Conservation (phyloP, 2,888 invertebrate species). For the Lamproptera curius region DNA sequence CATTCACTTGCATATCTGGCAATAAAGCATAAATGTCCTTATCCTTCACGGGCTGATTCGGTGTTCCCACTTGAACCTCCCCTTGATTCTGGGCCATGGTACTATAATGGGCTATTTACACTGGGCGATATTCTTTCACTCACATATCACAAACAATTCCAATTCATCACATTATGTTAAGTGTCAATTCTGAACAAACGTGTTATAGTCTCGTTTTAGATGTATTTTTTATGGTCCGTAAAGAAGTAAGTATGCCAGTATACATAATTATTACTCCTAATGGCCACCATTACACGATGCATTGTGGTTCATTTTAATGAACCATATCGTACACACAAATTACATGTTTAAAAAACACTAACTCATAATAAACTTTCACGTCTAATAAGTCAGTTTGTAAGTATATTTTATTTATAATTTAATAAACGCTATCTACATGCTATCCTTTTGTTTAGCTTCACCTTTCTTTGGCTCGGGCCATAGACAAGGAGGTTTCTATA, state of each 20-base stretch:
- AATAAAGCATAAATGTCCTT: constrained; percentile 75
- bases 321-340: constrained; percentile 42
- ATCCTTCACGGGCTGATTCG: constrained; percentile 72
- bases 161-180: constrained; percentile 57
- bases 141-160: constrained; percentile 50
- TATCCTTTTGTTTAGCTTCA: constrained; percentile 78
- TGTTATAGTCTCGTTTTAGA: constrained; percentile 39
- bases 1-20: constrained; percentile 76
- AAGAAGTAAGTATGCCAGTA: constrained; percentile 73
- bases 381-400: constrained; percentile 44
- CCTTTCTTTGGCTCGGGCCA: constrained; percentile 72
- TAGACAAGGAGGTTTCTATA: constrained; percentile 66
- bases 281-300: constrained; percentile 78
- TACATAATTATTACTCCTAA: constrained; percentile 76
- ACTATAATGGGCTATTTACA: constrained; percentile 58
- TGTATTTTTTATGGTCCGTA: constrained; percentile 58
- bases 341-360: constrained; percentile 43
- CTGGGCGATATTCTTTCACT: constrained; percentile 49
- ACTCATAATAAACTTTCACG: constrained; percentile 40
- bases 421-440: constrained; percentile 72
- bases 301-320: constrained; percentile 65
- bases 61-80: constrained; percentile 74
- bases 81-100: constrained; percentile 76
- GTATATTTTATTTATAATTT: constrained; percentile 53
- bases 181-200: constrained; percentile 37